Evolutionary conservation across 2,888 invertebrate species (phyloP).

Genomic region (Drosophila tanythrix): DNA sequence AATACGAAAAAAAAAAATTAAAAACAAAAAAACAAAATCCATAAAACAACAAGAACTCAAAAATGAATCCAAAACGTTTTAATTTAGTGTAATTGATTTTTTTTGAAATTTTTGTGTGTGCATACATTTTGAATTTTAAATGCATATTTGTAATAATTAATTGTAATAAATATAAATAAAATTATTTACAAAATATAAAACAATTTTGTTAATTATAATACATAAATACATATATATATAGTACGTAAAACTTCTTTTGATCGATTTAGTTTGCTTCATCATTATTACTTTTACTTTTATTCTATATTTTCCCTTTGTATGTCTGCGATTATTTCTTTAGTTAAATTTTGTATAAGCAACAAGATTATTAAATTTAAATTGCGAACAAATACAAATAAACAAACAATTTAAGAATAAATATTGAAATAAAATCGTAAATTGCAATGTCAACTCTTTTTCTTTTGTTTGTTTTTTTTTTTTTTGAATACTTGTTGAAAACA

Average conservation of each 20-base stretch:
- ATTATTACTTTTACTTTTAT: constrained; percentile 31
- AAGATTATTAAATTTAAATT: constrained; percentile 38
- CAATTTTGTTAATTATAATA: constrained; percentile 60
- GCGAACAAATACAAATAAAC: constrained; percentile 20
- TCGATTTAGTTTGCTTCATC: constrained; percentile 27
- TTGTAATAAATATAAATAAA: constrained; percentile 36
- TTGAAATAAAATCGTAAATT: constrained; percentile 43
- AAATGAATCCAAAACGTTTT: constrained; percentile 10
- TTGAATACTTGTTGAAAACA: constrained; percentile 15
- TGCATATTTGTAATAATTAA: constrained; percentile 48
- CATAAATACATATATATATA: constrained; percentile 31
- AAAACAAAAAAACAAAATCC: constrained; percentile 18
- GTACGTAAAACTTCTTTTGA: constrained; percentile 30
- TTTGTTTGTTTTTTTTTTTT: constrained; percentile 12
- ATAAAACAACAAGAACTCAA: constrained; percentile 16
- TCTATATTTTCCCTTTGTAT: constrained; percentile 47
- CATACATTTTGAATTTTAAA: constrained; percentile 43
- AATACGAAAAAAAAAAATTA: constrained; percentile 33
- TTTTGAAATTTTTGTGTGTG: constrained; percentile 78
- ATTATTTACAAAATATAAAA: constrained; percentile 25
- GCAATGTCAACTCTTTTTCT: constrained; percentile 36
- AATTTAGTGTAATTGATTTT: constrained; percentile 34
- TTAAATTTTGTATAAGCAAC: constrained; percentile 67
- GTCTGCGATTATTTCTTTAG: constrained; percentile 60
- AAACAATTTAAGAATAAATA: constrained; percentile 57